Percentiles rank a stretch among this genome's conserved stretches.
Conservation (phyloP, 2,797 vertebrate genomes). For the Sebastes cheni region DNA sequence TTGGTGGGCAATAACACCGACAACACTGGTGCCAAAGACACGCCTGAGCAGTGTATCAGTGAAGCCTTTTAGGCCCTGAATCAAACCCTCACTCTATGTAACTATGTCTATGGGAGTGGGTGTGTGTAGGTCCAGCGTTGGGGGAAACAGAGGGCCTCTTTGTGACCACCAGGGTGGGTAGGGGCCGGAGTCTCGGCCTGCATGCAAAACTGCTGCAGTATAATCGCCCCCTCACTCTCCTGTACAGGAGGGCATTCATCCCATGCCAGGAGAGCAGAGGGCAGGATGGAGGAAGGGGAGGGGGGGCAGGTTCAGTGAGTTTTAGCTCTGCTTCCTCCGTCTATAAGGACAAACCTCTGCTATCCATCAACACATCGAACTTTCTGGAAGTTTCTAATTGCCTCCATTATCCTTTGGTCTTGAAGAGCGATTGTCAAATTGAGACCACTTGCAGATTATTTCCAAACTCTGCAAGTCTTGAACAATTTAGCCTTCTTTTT, state of each 20-base stretch:
- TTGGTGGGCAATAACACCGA: constrained; percentile 64
- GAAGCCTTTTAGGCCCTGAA: constrained; percentile 69
- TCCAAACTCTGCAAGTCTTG: background rate
- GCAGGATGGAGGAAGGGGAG: constrained; percentile 25
- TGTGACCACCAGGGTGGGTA: constrained; percentile 68
- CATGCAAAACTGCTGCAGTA: constrained; percentile 72
- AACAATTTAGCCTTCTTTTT: background rate
- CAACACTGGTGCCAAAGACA: constrained; percentile 71
- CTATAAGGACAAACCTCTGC: constrained; percentile 10
- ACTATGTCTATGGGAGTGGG: constrained; percentile 29
- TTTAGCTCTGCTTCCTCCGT: constrained; percentile 14
- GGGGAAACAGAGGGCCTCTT: constrained; percentile 76
- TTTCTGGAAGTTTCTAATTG: background rate
- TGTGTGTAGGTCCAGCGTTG: constrained; percentile 51
- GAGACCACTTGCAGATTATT: background rate
- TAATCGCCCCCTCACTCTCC: constrained; percentile 68
- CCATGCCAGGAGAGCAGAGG: constrained; percentile 60
- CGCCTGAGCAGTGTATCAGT: constrained; percentile 71
- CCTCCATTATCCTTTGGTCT: background rate
- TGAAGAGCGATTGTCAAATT: background rate
- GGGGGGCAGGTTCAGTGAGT: constrained; percentile 44
- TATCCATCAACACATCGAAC: constrained; percentile 16
- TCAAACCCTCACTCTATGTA: constrained; percentile 62
- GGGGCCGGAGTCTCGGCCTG: constrained; percentile 64
- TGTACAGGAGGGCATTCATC: constrained; percentile 81